Base-by-base conservation (phyloP, 2,113 vertebrate species). In the Cynopterus brachyotis region DNA sequence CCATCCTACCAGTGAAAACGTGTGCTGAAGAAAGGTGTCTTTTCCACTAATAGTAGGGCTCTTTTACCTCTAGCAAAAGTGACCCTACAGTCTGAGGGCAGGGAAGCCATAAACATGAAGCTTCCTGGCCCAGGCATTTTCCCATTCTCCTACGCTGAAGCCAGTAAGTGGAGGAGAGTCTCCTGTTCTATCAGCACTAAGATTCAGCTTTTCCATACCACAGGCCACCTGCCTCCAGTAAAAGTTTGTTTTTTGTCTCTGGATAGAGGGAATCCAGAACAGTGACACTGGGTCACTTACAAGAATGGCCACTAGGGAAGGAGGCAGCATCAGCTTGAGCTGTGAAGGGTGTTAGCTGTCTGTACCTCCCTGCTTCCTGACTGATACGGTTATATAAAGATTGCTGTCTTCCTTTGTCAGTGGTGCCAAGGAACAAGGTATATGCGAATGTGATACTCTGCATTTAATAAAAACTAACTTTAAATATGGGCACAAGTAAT, bases 401-500 rank as follows among this genome's bases (percentile, higher is more conserved):
- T 26, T 91, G n/a, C n/a, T 75, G 3, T 91, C 37, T 67, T 80
- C 42, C 72, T 80, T 95, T 37, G 79, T 35, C 50, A 89, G 2
- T 75, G 28, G 32, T 95, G 32, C 70, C 53, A 80, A 66, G 64
- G 50, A 89, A 94, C 26, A 78, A 32, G 9, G 57, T 83, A 28
- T 50, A 16, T 84, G 62, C 92, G 53, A 91, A 76, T 94, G 32
- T 94, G 72, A 69, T 90, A n/a, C 10, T 82, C 10, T 72, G 22
- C 70, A n/a, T 96, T 92, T 82, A 97, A 57, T 97, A 95, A 97
- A 98, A 70, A 60, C n/a, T 75, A 59, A 62, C 72, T 92, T 96
- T 89, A 47, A 93, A 89, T 26, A 67, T 69, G 47, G 32, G 79
- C 96, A 15, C 20, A 85, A 89, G 67, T 80, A 60, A 60, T 64